A percentile compares a stretch with the other conserved stretches of the same genome.
Evolutionary conservation across 2,113 vertebrate genomes (phyloP).

Genomic region (Telmatochromis bifrenatus): DNA sequence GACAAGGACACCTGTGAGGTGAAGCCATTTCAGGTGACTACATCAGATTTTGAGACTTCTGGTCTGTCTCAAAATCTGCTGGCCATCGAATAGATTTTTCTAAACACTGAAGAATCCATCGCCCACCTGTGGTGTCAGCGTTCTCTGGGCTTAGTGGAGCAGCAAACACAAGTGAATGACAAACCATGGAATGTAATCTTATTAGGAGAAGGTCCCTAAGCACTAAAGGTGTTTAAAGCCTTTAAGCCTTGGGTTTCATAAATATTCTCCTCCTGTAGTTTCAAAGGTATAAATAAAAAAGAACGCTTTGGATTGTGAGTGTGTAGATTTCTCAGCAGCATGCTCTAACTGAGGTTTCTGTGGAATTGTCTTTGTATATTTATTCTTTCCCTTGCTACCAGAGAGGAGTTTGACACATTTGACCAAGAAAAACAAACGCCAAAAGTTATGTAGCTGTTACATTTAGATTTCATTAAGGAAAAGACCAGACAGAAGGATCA

Average conservation of each 20-base stretch:
- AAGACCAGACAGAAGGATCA: neutral
- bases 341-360: neutral
- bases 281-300: neutral
- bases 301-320: neutral
- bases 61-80: too few relatives aligned
- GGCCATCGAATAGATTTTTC: too few relatives aligned
- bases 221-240: neutral
- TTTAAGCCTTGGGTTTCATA: neutral
- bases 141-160: neutral
- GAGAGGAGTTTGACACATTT: neutral
- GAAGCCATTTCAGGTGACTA: too few relatives aligned
- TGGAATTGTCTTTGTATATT: neutral
- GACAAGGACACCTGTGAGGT: too few relatives aligned
- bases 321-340: neutral
- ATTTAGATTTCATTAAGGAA: neutral
- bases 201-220: neutral
- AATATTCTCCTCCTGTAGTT: neutral
- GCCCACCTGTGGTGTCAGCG: neutral
- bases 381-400: neutral
- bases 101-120: neutral
- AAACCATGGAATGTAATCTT: neutral
- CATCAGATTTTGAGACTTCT: too few relatives aligned
- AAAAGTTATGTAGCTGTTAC: neutral
- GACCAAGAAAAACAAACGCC: neutral
- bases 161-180: neutral